Conservation (phyloP, 2,113 vertebrate species). For the Dryoscopus gambensis region DNA sequence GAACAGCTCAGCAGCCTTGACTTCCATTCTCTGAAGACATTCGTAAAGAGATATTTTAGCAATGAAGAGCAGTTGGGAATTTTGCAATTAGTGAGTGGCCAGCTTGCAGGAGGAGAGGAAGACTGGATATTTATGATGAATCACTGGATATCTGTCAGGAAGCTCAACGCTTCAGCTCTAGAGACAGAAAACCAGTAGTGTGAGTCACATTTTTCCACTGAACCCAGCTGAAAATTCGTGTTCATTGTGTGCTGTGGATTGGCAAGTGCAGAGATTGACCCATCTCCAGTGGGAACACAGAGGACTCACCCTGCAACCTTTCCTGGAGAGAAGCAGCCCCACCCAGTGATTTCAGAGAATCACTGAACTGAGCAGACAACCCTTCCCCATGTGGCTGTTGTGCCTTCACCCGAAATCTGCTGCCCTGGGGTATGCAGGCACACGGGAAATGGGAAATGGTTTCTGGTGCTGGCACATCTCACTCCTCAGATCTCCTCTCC, state of each 20-base stretch:
- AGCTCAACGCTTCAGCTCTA: conserved; percentile 36
- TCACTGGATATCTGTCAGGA: background rate
- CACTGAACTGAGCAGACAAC: background rate
- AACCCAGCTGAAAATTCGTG: conserved; percentile 12
- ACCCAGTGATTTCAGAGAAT: too few species aligned
- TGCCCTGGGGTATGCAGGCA: background rate
- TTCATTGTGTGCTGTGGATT: background rate
- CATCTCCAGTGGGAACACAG: background rate
- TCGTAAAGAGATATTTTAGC: background rate
- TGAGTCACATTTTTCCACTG: conserved; percentile 51
- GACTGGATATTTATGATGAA: background rate
- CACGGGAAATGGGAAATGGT: background rate
- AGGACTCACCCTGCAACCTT: background rate
- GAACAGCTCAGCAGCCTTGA: background rate
- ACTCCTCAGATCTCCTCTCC: background rate
- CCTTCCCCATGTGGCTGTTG: background rate
- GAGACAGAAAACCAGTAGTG: conserved; percentile 61
- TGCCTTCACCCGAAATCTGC: background rate
- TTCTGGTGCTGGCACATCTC: background rate
- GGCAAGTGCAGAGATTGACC: background rate
- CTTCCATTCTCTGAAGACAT: background rate
- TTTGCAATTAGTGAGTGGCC: background rate
- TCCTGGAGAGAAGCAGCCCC: background rate
- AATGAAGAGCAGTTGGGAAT: background rate
- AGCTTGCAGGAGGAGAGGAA: background rate